Evolutionary conservation across 2,797 vertebrate genomes (phyloP).

Genomic region (Cygnus olor): DNA sequence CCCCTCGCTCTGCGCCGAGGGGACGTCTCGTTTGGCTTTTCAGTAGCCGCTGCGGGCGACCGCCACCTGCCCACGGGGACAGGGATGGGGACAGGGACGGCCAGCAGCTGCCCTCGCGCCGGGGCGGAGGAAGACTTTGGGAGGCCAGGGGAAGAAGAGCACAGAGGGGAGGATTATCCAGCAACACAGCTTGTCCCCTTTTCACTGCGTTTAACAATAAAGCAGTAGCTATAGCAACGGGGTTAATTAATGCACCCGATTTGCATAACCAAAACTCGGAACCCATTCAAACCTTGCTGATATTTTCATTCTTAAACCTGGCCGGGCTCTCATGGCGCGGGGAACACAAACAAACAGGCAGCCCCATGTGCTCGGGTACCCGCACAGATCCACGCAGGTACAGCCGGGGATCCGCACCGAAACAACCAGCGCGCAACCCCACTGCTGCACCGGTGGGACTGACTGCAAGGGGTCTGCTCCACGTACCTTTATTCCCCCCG

Average conservation of each 20-base stretch:
- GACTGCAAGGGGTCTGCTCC: neutral
- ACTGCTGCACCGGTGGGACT: neutral
- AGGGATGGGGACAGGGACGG: neutral
- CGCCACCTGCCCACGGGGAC: neutral
- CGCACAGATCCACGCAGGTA: neutral
- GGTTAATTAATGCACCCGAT: slow-evolving; percentile 64
- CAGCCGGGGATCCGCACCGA: rapidly evolving
- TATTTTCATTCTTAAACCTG: slow-evolving; percentile 23
- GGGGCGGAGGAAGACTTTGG: neutral
- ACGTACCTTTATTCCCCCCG: neutral
- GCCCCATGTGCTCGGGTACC: neutral
- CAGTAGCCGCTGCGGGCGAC: neutral
- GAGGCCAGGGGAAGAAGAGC: neutral
- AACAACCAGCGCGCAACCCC: neutral
- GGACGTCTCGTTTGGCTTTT: neutral
- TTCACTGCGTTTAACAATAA: slow-evolving; percentile 49
- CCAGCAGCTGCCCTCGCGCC: neutral
- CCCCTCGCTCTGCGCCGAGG: neutral
- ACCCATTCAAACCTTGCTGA: slow-evolving; percentile 24
- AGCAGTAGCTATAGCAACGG: slow-evolving; percentile 66
- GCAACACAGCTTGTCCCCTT: slow-evolving; percentile 26
- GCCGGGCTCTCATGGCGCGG: neutral
- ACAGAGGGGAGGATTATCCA: slow-evolving; percentile 34
- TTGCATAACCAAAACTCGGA: slow-evolving; percentile 63
- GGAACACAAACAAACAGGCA: slow-evolving; percentile 19